Evolutionary conservation across 2,113 vertebrate genomes (phyloP).

Genomic region (Sylvietta virens): DNA sequence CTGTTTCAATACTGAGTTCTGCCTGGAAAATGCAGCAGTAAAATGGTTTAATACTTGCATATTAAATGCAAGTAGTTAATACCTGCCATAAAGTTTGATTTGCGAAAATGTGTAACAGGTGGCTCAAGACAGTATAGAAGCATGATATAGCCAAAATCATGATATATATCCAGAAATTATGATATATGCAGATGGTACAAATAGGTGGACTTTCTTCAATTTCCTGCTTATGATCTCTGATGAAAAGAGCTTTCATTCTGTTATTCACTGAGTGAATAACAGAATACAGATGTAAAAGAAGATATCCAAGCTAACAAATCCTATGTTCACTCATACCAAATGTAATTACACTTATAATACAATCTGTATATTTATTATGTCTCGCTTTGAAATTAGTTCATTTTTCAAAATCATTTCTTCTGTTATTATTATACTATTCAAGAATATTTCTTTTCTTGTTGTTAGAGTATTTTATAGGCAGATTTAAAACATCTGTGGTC

Average conservation of each 20-base stretch:
- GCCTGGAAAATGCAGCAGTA: neutral
- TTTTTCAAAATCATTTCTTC: neutral
- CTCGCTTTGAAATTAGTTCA: neutral
- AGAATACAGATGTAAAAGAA: neutral
- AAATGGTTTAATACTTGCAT: neutral
- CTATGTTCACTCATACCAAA: neutral
- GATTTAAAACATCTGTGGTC: neutral
- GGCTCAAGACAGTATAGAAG: neutral
- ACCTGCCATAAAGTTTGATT: neutral
- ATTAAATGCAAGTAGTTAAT: neutral
- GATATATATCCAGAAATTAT: neutral
- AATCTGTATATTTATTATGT: neutral
- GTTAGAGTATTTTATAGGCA: neutral
- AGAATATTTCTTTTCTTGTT: neutral
- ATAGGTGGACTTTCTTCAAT: neutral
- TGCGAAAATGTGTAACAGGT: neutral
- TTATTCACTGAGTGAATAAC: neutral
- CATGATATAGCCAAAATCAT: neutral
- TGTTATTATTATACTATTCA: neutral
- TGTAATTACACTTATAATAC: neutral
- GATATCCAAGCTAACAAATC: neutral
- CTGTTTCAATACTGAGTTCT: neutral
- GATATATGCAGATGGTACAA: neutral
- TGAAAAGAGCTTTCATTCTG: neutral
- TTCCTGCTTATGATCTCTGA: neutral